Base-by-base conservation (phyloP, 30 jellyfish, hydroid and myxozoan species). In the Aurelia aurita region DNA sequence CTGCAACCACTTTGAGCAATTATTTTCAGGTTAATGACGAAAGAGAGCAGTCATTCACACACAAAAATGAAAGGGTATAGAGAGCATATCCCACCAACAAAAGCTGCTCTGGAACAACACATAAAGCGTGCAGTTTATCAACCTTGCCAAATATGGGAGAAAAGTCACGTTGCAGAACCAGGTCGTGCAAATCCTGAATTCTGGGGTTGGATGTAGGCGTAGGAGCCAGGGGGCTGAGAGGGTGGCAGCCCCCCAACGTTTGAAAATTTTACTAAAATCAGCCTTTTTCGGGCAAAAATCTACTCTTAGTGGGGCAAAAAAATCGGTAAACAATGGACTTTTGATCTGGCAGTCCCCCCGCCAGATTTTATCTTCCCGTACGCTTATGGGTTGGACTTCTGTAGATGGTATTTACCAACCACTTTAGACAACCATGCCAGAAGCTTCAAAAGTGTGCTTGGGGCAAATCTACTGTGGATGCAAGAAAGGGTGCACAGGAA, bases 51-150 rank as follows among this genome's bases (percentile, higher is more conserved):
- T 51, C 64, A 34, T 81, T 81, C 63, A 68, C 85, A n/a, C n/a
- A 2, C 65, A 61, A 35, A 81, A 81, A 66, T 88, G 86, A 28
- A 25, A 77, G 62, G 19, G 69, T 19, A 26, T 81, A 28, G 87
- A n/a, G n/a, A 81, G 32, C 70, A 23, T 35, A 66, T 63, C n/a
- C 86, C 91, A 27, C 91, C 85, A 12, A 81, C 91, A n/a, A 39
- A 60, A 62, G 89, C 80, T 3, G 89, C 89, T 39, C 44, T 78
- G 70, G 54, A 58, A 65, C 89, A 78, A 57, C 89, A 78, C 58
- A 39, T 58, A 15, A 59, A 78, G 57, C 80, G 89, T 25, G 28
- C 89, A 19, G 77, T 77, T 29, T 80, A 31, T 35, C 85, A 62
- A 63, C 87, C 85, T 1, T 29, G 84, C 74, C 67, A 51, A 26